Conservation (phyloP, 2,888 invertebrate species). For the Choreutis nemorana region DNA sequence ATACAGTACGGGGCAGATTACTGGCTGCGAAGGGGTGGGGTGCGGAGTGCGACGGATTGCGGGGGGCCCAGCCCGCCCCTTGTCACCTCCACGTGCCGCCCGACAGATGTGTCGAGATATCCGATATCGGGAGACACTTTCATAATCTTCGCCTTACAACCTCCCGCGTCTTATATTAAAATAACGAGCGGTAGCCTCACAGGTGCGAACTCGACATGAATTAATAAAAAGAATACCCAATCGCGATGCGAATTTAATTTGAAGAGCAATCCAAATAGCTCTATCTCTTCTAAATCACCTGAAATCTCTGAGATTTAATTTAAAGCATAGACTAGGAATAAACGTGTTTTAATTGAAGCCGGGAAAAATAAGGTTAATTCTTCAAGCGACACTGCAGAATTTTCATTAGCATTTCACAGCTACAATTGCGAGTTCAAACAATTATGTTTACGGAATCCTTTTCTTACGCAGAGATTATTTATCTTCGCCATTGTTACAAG, state of each 20-base stretch:
- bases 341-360: conserved; percentile 43
- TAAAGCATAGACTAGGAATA: conserved; percentile 42
- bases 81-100: conserved; percentile 55
- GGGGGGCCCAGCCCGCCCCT: conserved; percentile 31
- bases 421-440: conserved; percentile 63
- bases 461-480: conserved; percentile 63
- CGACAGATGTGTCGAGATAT: conserved; percentile 64
- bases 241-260: conserved; percentile 19
- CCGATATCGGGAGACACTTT: conserved; percentile 64
- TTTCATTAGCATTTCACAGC: conserved; percentile 57
- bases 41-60: conserved; percentile 10
- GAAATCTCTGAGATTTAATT: conserved; percentile 44
- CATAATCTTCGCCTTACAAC: conserved; percentile 57
- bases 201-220: conserved; percentile 43
- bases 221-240: conserved; percentile 32
- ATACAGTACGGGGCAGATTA: conserved; percentile 61
- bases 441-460: conserved; percentile 65
- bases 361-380: conserved; percentile 38
- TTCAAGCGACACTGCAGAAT: conserved; percentile 36
- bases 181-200: conserved; percentile 36
- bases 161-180: conserved; percentile 58
- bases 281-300: conserved; percentile 20
- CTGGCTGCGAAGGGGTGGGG: conserved; percentile 34
- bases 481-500: conserved; percentile 59
- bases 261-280: conserved; percentile 14